Evolutionary conservation across 2,797 vertebrate species (phyloP), one percentile per base, ranked within the genome.

Genomic region (Diceros bicornis): DNA sequence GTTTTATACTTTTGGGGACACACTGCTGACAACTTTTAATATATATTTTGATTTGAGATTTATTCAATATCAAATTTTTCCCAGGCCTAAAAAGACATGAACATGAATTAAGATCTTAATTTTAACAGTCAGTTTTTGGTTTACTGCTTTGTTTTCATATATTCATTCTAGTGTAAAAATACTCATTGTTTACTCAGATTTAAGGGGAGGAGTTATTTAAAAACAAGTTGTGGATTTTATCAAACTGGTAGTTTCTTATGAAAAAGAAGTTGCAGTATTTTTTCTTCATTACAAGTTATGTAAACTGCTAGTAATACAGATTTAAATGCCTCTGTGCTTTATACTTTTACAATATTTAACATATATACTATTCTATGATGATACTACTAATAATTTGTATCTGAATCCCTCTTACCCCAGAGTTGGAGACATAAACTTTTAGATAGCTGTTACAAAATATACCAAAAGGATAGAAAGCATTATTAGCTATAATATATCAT

Each of bases 191-290:
- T 97, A 93, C 59, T 94, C 90, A 91, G 87, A 97, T 98, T 98
- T 81, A 1, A 96, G 94, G 97, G 91, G 93, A 97, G 59, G 86
- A 97, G 84, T 98, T 98, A 98, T 98, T 98, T 97, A 84, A 98
- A 83, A 98, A 97, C 71, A 98, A 94, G 96, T 97, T 98, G 90
- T 81, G 66, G 95, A 97, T 98, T 98, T 98, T 98, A 98, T 98
- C 97, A 97, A 98, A 90, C 95, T 97, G 93, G 66, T 97, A 37
- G 93, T 96, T 96, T 98, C 97, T 98, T 97, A 98, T 97, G 91
- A 97, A 97, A 98, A 98, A 98, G 88, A 98, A 98, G 96, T 97
- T 97, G 81, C 82, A 98, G 81, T 95, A 89, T 97, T 97, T 96
- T 97, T 98, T 59, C 92, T 97, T 79, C 94, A 86, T 74, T 72